These are phyloP conservation scores for Acanthacorydalis orientalis DNA, from an alignment of 2,888 invertebrate genomes.

Conservation along the genomic window DNA sequence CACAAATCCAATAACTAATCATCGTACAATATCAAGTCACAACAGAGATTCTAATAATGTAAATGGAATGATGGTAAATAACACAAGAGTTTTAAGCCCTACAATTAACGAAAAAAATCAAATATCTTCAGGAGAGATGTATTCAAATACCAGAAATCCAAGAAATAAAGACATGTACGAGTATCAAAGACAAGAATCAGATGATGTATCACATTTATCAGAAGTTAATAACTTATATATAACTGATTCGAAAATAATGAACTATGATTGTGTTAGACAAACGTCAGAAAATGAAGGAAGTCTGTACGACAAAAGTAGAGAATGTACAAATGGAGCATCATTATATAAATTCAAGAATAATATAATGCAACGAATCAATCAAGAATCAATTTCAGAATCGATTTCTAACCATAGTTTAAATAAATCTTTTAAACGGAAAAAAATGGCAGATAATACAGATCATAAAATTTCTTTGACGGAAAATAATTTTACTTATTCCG, in stretches of 20 bases:
- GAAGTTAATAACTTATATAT: not conserved
- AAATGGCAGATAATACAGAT: not conserved
- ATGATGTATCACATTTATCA: not conserved
- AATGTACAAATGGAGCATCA: slow-evolving; percentile 17
- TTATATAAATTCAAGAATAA: slow-evolving; percentile 89
- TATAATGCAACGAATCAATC: slow-evolving; percentile 70
- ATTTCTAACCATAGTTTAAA: slow-evolving; percentile 9
- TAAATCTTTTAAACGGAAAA: slow-evolving; percentile 4
- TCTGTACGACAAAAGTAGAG: not conserved
- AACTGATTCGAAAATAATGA: not conserved
- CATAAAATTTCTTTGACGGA: not conserved
- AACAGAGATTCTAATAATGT: no score
- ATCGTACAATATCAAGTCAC: no score
- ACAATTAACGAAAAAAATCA: not conserved
- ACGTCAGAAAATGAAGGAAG: slow-evolving; percentile 29
- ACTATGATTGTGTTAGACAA: slow-evolving; percentile 11
- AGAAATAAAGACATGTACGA: not conserved
- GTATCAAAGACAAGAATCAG: not conserved
- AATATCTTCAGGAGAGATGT: not conserved
- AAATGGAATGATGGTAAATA: not conserved
- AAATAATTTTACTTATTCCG: slow-evolving; percentile 6
- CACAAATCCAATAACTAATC: slow-evolving; percentile 8
- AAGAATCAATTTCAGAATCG: slow-evolving; percentile 24
- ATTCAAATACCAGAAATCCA: not conserved
- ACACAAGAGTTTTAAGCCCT: not conserved